These are phyloP conservation scores for Ectropis crepuscularia DNA, from an alignment of 2,888 invertebrate species.

Conservation along the genomic window DNA sequence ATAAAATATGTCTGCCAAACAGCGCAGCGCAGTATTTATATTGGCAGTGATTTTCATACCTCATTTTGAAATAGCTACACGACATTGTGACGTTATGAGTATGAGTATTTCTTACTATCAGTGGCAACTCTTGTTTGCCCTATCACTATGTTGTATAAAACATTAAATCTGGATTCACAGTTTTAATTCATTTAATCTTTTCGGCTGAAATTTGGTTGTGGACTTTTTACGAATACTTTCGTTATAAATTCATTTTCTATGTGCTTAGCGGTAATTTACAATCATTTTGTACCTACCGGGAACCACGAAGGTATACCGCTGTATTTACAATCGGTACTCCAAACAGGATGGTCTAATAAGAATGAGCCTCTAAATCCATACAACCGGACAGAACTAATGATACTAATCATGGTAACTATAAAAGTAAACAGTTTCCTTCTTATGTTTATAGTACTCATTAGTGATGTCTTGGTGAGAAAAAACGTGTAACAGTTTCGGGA, in stretches of 20 bases:
- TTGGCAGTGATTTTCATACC: too few species aligned
- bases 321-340: slow-evolving; percentile 42
- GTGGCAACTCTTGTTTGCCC: too few species aligned
- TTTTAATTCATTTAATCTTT: too few species aligned
- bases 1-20: too few species aligned
- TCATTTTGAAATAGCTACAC: too few species aligned
- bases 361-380: slow-evolving; percentile 58
- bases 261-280: slow-evolving; percentile 21
- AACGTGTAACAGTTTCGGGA: slow-evolving; percentile 34
- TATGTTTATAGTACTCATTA: slow-evolving; percentile 51
- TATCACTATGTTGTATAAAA: too few species aligned
- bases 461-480: slow-evolving; percentile 45
- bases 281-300: slow-evolving; percentile 23
- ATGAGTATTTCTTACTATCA: too few species aligned
- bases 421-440: slow-evolving; percentile 58
- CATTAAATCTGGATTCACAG: too few species aligned
- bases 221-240: not conserved
- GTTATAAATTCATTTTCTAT: slow-evolving; percentile 8
- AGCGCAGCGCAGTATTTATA: too few species aligned
- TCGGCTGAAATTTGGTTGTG: too few species aligned
- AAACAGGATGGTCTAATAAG: slow-evolving; percentile 57
- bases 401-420: slow-evolving; percentile 65
- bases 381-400: slow-evolving; percentile 58
- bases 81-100: too few species aligned
- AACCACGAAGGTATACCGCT: slow-evolving; percentile 31